Evolutionary conservation across 2,797 vertebrate genomes (phyloP).

Genomic region (Poeciliopsis turneri): DNA sequence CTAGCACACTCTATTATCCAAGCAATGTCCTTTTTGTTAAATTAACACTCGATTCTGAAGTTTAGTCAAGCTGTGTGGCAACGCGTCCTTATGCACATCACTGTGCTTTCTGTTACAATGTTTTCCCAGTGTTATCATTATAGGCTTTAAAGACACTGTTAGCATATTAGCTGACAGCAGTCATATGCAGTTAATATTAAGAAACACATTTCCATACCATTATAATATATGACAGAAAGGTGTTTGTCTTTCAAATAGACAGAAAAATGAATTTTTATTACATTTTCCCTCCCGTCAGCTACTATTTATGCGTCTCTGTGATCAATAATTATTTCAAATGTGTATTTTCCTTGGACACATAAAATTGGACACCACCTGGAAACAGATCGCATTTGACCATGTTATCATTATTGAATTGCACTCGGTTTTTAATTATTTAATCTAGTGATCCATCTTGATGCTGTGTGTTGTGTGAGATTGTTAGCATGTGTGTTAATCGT

Average conservation of each 20-base stretch:
- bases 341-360: background rate
- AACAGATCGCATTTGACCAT: background rate
- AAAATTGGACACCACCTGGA: background rate
- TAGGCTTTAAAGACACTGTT: background rate
- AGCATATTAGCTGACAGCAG: background rate
- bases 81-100: background rate
- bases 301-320: background rate
- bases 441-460: background rate
- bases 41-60: background rate
- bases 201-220: background rate
- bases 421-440: background rate
- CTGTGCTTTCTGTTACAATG: background rate
- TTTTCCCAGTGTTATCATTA: background rate
- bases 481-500: background rate
- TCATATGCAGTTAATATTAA: background rate
- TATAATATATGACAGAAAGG: background rate
- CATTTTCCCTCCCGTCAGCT: background rate
- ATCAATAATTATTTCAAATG: background rate
- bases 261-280: background rate
- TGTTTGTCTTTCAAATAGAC: background rate
- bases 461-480: background rate
- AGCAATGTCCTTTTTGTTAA: constrained; percentile 1
- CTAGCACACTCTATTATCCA: constrained; percentile 7
- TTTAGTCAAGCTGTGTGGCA: background rate
- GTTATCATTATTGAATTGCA: background rate